Conservation (phyloP, 2,797 vertebrate species). For the Arrhamphus sclerolepis region DNA sequence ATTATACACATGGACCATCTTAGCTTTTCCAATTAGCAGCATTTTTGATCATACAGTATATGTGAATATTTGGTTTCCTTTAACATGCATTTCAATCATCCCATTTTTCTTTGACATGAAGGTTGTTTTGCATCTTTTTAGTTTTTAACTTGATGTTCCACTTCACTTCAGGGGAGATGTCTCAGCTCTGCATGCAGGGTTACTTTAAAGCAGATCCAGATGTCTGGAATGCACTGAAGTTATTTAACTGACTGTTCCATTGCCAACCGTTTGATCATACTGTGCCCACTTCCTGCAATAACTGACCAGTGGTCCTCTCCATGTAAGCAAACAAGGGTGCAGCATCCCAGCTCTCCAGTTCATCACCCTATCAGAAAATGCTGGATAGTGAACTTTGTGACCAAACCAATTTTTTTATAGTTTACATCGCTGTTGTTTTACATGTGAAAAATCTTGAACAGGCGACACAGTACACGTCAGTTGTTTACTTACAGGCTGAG, state of each 20-base stretch:
- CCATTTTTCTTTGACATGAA: conserved; percentile 7
- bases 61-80: not conserved
- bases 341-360: conserved; percentile 12
- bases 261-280: conserved; percentile 3
- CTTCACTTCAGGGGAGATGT: not conserved
- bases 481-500: no score
- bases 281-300: conserved; percentile 50
- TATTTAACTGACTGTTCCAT: not conserved
- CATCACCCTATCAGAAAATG: conserved; percentile 23
- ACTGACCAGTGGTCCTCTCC: conserved; percentile 26
- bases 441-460: no score
- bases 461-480: no score
- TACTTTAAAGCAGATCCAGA: conserved; percentile 6
- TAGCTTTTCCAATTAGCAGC: no score
- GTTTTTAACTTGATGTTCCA: not conserved
- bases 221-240: not conserved
- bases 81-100: not conserved
- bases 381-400: conserved; percentile 37
- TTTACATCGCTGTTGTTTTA: conserved; percentile 1
- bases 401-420: conserved; percentile 33
- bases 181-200: no score
- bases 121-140: not conserved
- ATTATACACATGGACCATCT: no score
- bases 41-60: no score
- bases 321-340: not conserved